A percentile compares a stretch with the other conserved stretches of the same genome.
Evolutionary conservation across 35 echinoderm and acorn worm species (phyloP).

Genomic region (Apostichopus californicus): DNA sequence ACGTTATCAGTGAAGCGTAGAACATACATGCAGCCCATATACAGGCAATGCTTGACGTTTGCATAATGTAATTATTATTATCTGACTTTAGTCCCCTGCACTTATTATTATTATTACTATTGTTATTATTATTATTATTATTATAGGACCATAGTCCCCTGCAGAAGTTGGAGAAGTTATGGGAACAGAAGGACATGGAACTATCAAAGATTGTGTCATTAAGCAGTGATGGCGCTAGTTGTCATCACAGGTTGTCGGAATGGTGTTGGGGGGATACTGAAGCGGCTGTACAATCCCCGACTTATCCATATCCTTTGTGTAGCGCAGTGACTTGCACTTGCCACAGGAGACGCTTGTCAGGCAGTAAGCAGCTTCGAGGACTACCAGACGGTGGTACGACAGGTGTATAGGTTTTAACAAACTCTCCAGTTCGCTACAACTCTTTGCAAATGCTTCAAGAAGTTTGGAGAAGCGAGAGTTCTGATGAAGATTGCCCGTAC

Average conservation of each 20-base stretch:
- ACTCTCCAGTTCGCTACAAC: neutral
- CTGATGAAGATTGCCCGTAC: too few relatives aligned
- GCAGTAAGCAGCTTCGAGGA: neutral
- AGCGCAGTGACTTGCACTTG: neutral
- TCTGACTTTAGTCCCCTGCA: too few relatives aligned
- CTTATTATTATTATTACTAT: too few relatives aligned
- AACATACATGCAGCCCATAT: too few relatives aligned
- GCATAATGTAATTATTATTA: too few relatives aligned
- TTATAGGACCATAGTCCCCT: too few relatives aligned
- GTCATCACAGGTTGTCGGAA: neutral
- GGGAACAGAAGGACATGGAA: neutral
- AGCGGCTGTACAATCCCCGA: neutral
- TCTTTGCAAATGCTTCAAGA: neutral
- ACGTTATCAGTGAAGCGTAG: too few relatives aligned
- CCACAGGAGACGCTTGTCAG: neutral
- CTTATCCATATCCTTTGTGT: neutral
- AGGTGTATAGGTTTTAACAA: neutral
- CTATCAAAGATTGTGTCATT: neutral
- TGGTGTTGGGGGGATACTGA: neutral
- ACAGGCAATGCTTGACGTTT: too few relatives aligned
- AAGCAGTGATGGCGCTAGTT: neutral
- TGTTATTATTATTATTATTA: too few relatives aligned
- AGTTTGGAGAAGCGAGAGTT: neutral
- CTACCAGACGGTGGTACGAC: neutral
- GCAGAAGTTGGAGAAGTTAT: neutral